Evolutionary conservation across 2,888 invertebrate species (phyloP).

Genomic region (Epistrophe eligans): DNA sequence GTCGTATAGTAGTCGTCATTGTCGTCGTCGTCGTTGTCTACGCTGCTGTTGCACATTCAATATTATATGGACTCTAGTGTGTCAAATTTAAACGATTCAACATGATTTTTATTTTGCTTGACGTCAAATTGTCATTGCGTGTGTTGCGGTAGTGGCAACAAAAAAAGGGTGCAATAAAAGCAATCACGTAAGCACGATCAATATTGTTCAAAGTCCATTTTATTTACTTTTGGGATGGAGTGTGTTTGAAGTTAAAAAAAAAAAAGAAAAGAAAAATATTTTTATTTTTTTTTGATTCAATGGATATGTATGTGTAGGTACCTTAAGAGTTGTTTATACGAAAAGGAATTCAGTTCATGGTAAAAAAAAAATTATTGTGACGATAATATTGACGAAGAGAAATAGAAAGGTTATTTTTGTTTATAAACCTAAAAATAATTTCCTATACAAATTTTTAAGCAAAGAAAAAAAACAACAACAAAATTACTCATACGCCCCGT

Average conservation of each 20-base stretch:
- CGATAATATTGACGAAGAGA: not conserved
- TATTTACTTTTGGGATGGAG: slow-evolving; percentile 1
- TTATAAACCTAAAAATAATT: too few relatives aligned
- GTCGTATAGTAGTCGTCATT: slow-evolving; percentile 12
- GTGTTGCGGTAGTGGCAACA: not conserved
- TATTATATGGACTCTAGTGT: slow-evolving; percentile 36
- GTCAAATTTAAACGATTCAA: slow-evolving; percentile 67
- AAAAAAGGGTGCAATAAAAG: slow-evolving; percentile 8
- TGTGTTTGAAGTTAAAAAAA: not conserved
- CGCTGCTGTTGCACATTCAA: slow-evolving; percentile 45
- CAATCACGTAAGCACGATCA: slow-evolving; percentile 9
- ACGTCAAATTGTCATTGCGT: slow-evolving; percentile 49
- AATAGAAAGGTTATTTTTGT: not conserved
- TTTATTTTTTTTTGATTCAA: not conserved
- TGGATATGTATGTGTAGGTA: not conserved
- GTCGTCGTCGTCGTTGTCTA: not conserved
- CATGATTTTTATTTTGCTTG: slow-evolving; percentile 43
- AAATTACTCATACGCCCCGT: not conserved
- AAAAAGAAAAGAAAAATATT: not conserved
- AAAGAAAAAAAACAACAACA: not conserved
- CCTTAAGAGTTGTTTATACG: not conserved
- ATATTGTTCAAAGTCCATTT: slow-evolving; percentile 12
- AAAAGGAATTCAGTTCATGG: not conserved
- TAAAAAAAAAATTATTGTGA: not conserved
- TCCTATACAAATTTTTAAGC: not conserved